A percentile compares a stretch with the other conserved stretches of the same genome.
These are phyloP conservation scores for Cyanoderma ruficeps DNA, from an alignment of 2,113 vertebrate genomes.

Conservation along the genomic window DNA sequence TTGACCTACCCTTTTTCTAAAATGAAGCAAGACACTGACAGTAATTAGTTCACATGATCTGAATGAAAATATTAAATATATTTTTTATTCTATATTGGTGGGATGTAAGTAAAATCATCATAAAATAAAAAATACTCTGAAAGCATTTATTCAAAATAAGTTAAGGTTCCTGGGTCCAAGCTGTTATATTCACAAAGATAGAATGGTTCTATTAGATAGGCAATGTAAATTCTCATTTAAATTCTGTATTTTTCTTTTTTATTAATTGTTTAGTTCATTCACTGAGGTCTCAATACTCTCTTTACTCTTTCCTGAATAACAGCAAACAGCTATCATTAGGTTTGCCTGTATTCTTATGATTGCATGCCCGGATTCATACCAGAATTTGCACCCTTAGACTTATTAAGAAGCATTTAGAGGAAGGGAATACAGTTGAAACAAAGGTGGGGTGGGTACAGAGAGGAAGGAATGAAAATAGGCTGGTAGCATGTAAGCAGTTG, in stretches of 20 bases:
- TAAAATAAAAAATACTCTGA: not conserved
- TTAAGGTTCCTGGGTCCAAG: not conserved
- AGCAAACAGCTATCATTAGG: not conserved
- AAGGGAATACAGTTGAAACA: rapidly evolving
- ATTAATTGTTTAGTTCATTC: not conserved
- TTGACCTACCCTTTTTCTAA: not conserved
- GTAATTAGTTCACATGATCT: not conserved
- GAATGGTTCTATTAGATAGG: not conserved
- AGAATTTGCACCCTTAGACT: not conserved
- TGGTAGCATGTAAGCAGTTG: not conserved
- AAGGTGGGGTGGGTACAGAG: rapidly evolving
- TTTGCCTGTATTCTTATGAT: not conserved
- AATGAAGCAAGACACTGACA: not conserved
- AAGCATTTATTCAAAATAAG: not conserved
- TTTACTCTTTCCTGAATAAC: not conserved
- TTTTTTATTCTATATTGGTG: not conserved
- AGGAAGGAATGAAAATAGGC: not conserved
- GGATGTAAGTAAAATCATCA: not conserved
- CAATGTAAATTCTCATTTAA: not conserved
- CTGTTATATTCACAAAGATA: not conserved
- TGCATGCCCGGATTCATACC: not conserved
- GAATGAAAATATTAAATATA: not conserved
- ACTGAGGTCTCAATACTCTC: not conserved
- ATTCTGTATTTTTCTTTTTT: not conserved
- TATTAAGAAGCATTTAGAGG: not conserved